Evolutionary conservation across 2,797 vertebrate species (phyloP), one percentile per base, ranked within the genome.

Genomic region (Leuciscus waleckii): DNA sequence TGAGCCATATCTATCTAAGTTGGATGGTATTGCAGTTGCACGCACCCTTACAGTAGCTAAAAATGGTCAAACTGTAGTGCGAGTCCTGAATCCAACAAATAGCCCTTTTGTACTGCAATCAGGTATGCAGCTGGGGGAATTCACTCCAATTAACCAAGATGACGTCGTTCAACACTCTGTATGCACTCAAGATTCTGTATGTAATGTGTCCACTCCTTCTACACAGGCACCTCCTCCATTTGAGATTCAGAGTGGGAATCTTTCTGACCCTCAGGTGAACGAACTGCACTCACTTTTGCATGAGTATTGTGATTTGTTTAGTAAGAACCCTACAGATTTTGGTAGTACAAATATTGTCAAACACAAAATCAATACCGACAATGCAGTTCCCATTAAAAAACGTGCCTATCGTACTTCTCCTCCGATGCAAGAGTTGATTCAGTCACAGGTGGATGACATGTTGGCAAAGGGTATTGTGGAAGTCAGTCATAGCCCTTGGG

Each of bases 401-500:
- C 71, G 1, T 49, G 82, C 58, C 16, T 87, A 84, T 29, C n/a
- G 35, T 6, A 84, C 39, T n/a, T 86, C 61, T 0, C 81, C 63
- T 26, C 61, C 51, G 77, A 88, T 87, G 83, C 88, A 87, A 46
- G 32, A 69, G 37, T 21, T 83, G 49, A 89, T 88, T 87, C 71
- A 87, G 39, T 79, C 87, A 80, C 81, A 86, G 26, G 71, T 84
- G 7, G 71, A 86, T 17, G 63, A 75, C 3, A 86, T 81, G 77
- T 61, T 85, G 70, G 51, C 58, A 49, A 84, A 78, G 29, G 81
- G 69, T 29, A 76, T 88, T 29, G 63, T 88, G 23, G 71, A 86
- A 63, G 73, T 70, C 1, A 88, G 85, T 70, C 77, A 85, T 26
- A 88, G 85, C 61, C 87, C 85, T 19, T 88, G 87, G 83, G 58